A percentile compares a stretch with the other conserved stretches of the same genome.
Evolutionary conservation across 1,140 invertebrate species (phyloP).

Genomic region (Orius laevigatus): DNA sequence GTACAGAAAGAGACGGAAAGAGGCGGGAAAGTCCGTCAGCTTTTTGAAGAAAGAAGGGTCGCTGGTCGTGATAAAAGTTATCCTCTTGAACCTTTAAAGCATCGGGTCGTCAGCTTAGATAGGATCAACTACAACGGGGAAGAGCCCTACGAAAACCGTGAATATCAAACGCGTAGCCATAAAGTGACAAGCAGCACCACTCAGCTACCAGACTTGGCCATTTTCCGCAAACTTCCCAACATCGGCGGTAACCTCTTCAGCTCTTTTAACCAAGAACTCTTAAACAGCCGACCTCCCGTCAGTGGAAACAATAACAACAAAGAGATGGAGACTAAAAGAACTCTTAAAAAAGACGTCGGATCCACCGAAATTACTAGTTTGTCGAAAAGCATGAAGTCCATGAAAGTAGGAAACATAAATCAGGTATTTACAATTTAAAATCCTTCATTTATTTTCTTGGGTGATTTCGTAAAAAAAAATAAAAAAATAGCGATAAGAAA

Average conservation of each 20-base stretch:
- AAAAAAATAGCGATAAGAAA: no score
- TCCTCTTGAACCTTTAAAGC: slow-evolving; percentile 24
- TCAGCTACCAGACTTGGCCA: background rate
- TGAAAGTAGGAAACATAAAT: no score
- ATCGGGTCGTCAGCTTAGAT: slow-evolving; percentile 4
- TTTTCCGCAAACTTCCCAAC: slow-evolving; percentile 7
- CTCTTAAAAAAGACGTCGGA: no score
- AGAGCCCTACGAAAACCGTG: background rate
- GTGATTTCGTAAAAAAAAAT: no score
- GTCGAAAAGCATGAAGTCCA: no score
- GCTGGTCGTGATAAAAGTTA: slow-evolving; percentile 24
- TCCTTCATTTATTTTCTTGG: no score
- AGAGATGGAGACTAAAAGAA: no score
- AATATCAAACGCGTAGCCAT: background rate
- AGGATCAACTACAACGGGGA: background rate
- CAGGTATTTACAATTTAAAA: no score
- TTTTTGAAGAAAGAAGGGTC: slow-evolving; percentile 18
- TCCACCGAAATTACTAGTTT: no score
- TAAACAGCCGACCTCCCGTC: background rate
- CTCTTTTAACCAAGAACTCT: no score
- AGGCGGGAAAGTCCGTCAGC: slow-evolving; percentile 19
- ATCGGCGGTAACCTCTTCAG: slow-evolving; percentile 1
- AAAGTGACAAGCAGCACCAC: background rate
- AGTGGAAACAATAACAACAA: background rate
- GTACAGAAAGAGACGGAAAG: slow-evolving; percentile 1